Evolutionary conservation across 2,888 invertebrate species (phyloP).

Genomic region (Drosophila neoperkinsi): DNA sequence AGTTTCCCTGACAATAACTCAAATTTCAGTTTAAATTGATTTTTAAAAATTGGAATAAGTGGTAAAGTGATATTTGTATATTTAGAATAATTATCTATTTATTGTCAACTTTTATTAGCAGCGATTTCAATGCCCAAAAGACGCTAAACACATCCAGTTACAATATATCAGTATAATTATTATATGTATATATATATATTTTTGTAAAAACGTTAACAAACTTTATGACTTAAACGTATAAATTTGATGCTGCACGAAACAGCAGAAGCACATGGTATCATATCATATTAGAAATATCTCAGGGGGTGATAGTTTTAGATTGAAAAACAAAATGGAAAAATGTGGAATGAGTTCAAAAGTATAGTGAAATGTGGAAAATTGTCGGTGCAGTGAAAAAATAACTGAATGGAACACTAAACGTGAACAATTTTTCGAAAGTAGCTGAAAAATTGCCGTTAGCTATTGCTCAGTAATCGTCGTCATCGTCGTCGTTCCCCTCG

Average conservation of each 20-base stretch:
- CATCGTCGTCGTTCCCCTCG: slow-evolving; percentile 26
- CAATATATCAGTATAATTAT: background rate
- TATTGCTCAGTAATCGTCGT: slow-evolving; percentile 50
- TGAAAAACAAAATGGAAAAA: slow-evolving; percentile 12
- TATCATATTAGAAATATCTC: slow-evolving; percentile 46
- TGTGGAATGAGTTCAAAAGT: slow-evolving; percentile 4
- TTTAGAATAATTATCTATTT: background rate
- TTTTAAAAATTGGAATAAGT: background rate
- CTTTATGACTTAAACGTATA: slow-evolving; percentile 57
- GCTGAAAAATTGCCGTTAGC: slow-evolving; percentile 39
- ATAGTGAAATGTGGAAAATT: slow-evolving; percentile 19
- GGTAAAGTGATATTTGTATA: background rate
- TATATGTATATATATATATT: slow-evolving; percentile 27
- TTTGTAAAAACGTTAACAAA: slow-evolving; percentile 70
- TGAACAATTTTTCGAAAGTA: slow-evolving; percentile 30
- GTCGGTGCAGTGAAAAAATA: slow-evolving; percentile 13
- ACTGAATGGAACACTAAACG: slow-evolving; percentile 20
- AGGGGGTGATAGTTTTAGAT: slow-evolving; percentile 19
- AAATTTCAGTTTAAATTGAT: background rate
- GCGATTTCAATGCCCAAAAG: background rate
- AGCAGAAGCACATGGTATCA: slow-evolving; percentile 71
- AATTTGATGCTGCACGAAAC: slow-evolving; percentile 44
- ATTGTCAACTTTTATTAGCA: slow-evolving; percentile 5
- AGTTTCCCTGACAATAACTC: background rate
- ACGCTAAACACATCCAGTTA: background rate